Conservation (phyloP, 2,888 invertebrate genomes). For the Dicyrtoma fusca region DNA sequence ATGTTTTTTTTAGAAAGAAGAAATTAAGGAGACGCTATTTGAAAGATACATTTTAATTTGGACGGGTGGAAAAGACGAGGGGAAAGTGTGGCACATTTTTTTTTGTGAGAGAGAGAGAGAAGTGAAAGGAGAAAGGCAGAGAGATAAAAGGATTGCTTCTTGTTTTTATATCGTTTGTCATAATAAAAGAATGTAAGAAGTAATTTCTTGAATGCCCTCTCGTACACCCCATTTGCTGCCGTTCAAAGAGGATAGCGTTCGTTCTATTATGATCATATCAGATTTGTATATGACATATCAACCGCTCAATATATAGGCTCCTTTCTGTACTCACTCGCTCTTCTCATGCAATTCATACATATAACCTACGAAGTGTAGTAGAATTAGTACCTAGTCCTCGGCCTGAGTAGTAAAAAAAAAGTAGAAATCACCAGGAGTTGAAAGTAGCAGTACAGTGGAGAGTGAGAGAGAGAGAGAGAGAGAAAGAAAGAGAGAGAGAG, state of each 20-base stretch:
- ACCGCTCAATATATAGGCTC: no score
- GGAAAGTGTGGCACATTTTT: conserved; percentile 3
- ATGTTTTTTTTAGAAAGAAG: neutral
- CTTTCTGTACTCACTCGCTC: no score
- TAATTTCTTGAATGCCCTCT: conserved; percentile 28
- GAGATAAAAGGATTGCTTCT: neutral
- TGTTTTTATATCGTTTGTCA: conserved; percentile 21
- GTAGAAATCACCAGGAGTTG: no score
- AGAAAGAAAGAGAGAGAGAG: no score
- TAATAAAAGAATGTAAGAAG: conserved; percentile 15
- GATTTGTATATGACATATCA: no score
- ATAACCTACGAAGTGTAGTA: no score
- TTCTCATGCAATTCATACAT: no score
- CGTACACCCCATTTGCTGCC: conserved; percentile 35
- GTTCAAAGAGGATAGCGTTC: conserved; percentile 18
- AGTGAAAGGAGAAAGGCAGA: neutral
- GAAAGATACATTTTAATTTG: neutral
- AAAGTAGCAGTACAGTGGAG: no score
- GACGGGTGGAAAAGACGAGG: neutral
- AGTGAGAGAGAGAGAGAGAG: no score
- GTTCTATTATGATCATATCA: no score
- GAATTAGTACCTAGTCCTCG: no score
- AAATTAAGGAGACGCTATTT: neutral
- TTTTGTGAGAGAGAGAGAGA: neutral
- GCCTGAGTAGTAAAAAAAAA: no score